Base-by-base conservation (phyloP, 1,140 invertebrate species). In the Caenorhabditis inopinata region DNA sequence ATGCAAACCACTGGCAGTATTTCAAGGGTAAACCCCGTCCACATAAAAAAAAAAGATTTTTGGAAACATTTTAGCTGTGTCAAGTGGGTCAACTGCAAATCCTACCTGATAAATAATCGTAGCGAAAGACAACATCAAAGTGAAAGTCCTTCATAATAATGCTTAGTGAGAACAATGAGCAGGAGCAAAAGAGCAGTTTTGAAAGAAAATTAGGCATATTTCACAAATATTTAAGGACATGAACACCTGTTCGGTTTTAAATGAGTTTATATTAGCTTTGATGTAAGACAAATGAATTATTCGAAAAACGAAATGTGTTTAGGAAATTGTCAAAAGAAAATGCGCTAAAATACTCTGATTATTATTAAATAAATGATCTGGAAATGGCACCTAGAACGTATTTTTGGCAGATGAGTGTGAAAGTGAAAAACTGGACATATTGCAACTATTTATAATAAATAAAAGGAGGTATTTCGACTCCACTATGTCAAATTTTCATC, bases 181-280 rank as follows among this genome's bases (percentile, higher is more conserved):
- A 23, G 23, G 58, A 68, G 27, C 58, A 42, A 5, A 68, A 18
- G 58, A 12, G 23, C 3, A 25, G 9, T 68, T 68, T 68, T 35
- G n/a, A 68, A 68, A 68, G 9, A 29, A 21, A 68, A 68, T 68
- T 68, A 68, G 32, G 32, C 38, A 32, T 68, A 38, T 21, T 68
- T 68, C 58, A 68, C 5, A 58, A 58, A 29, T 25, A 58, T 23
- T 58, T 25, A 58, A 68, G 9, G 58, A 68, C 29, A 21, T 9
- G 58, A 7, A 68, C 58, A 68, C 58, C 58, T 68, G 58, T 68
- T 68, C 58, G 32, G 58, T 42, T 68, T 68, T 11, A 25, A 68
- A 68, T 42, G 58, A 68, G 58, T 68, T 68, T 32, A 29, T 38
- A 38, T 68, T 32, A 58, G 51, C 32, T 58, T 58, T 32, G 51